Evolutionary conservation across 2,113 vertebrate species (phyloP).

Genomic region (Rostratula benghalensis): DNA sequence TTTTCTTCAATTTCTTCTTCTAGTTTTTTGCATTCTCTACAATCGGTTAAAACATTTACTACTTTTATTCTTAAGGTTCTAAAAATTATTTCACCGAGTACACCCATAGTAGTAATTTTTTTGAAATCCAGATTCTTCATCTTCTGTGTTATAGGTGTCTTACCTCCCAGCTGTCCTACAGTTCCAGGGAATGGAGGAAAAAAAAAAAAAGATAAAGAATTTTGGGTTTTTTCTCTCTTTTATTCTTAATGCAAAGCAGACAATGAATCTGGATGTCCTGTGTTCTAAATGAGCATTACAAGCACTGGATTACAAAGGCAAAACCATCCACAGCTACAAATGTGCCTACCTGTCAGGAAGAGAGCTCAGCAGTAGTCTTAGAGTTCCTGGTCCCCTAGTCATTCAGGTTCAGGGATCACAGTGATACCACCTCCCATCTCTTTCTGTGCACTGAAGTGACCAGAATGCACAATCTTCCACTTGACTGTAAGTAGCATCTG

Average conservation of each 20-base stretch:
- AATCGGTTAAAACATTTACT: not conserved
- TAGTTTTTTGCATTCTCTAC: not conserved
- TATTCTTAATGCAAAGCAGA: rapidly evolving
- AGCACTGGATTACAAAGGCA: not conserved
- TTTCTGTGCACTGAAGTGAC: not conserved
- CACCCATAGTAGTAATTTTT: not conserved
- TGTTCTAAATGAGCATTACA: not conserved
- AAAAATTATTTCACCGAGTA: not conserved
- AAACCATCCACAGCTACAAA: not conserved
- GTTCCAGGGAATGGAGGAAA: not conserved
- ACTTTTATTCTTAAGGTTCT: not conserved
- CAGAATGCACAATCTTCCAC: not conserved
- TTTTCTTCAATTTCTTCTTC: not conserved
- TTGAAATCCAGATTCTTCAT: not conserved
- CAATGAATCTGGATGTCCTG: not conserved
- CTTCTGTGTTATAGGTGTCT: not conserved
- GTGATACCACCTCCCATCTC: rapidly evolving
- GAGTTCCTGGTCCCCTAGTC: not conserved
- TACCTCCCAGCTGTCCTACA: not conserved
- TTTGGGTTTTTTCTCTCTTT: not conserved
- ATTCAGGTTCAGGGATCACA: not conserved
- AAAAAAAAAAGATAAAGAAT: not conserved
- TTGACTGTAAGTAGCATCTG: not conserved
- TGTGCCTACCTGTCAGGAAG: rapidly evolving
- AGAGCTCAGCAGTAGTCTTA: rapidly evolving